Evolutionary conservation across 2,113 vertebrate genomes (phyloP).

Genomic region (Saguinus midas): DNA sequence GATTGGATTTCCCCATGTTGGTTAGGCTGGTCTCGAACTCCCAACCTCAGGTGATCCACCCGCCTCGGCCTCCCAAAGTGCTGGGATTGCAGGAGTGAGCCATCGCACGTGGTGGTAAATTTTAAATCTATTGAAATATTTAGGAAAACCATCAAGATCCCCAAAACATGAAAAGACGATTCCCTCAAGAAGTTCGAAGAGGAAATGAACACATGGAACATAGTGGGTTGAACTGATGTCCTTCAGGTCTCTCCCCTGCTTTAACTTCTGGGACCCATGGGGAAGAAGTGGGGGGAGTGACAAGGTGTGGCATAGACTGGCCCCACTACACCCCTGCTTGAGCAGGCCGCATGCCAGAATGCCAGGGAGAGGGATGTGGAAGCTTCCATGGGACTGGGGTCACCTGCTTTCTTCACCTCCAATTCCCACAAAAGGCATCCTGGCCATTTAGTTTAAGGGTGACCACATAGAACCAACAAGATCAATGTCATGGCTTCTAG

Average conservation of each 20-base stretch:
- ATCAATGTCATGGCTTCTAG: background rate
- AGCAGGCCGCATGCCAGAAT: background rate
- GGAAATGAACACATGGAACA: background rate
- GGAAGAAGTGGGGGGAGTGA: background rate
- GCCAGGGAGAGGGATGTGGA: background rate
- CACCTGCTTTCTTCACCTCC: background rate
- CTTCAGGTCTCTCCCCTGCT: background rate
- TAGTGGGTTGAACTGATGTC: background rate
- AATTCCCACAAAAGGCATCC: background rate
- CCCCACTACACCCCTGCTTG: too few relatives aligned
- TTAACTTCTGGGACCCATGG: background rate
- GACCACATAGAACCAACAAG: background rate
- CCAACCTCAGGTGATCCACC: too few relatives aligned
- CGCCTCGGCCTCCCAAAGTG: too few relatives aligned
- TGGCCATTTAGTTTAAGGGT: background rate
- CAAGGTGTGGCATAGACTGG: background rate
- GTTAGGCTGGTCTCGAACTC: too few relatives aligned
- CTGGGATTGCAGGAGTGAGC: too few relatives aligned
- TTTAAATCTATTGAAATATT: constrained; percentile 17
- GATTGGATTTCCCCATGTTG: too few relatives aligned
- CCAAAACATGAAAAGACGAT: background rate
- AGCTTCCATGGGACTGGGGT: background rate
- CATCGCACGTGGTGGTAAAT: background rate
- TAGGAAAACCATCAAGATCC: background rate
- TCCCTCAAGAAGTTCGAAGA: background rate